These are phyloP conservation scores for Semnopithecus entellus DNA, from an alignment of 2,113 vertebrate species.

Conservation along the genomic window DNA sequence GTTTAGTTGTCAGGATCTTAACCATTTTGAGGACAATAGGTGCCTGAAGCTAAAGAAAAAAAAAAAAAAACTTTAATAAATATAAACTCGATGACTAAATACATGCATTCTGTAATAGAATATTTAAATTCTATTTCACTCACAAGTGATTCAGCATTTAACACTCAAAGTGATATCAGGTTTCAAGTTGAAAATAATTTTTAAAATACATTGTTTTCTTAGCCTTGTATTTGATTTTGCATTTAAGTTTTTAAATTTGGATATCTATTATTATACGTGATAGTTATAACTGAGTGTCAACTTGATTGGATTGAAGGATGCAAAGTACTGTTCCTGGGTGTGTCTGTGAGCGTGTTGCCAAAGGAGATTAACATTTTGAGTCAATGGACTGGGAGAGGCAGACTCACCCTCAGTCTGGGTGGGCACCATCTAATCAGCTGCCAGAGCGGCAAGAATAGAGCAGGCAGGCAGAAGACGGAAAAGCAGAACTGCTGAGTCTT, in stretches of 20 bases:
- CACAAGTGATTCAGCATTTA: not conserved
- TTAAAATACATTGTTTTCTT: not conserved
- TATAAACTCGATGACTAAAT: not conserved
- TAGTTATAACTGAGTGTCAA: no score
- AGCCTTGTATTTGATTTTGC: not conserved
- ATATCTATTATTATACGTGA: not conserved
- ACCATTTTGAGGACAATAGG: conserved; percentile 85
- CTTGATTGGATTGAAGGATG: no score
- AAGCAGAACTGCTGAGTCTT: no score
- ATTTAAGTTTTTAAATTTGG: not conserved
- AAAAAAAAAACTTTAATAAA: not conserved
- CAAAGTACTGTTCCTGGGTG: no score
- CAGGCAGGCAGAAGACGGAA: no score
- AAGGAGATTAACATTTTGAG: no score
- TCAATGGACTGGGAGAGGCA: no score
- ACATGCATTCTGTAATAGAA: not conserved
- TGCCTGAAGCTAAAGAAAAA: conserved; percentile 82
- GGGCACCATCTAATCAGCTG: no score
- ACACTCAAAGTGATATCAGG: not conserved
- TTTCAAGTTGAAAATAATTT: conserved; percentile 29
- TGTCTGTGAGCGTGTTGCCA: no score
- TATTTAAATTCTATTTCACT: not conserved
- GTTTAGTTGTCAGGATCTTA: conserved; percentile 85
- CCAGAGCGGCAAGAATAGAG: no score
- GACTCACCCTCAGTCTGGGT: no score